These are phyloP conservation scores for Marasmarcha lunaedactyla DNA, from an alignment of 2,888 invertebrate genomes.

Conservation along the genomic window DNA sequence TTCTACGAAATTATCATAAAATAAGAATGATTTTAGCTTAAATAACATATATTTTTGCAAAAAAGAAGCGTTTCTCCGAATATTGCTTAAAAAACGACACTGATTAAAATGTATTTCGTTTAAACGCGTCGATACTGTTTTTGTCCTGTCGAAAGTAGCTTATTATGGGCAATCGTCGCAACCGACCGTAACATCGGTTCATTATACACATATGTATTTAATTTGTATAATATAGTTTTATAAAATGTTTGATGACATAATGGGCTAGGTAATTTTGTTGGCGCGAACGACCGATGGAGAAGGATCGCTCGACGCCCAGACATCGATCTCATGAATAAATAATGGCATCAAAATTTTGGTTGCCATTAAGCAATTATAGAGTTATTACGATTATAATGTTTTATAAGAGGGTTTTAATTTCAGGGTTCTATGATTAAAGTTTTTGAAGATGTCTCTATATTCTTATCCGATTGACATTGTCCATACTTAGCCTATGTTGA, in stretches of 20 bases:
- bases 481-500: too few relatives aligned
- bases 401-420: constrained; percentile 61
- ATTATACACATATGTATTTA: constrained; percentile 48
- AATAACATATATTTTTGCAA: not conserved
- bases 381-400: constrained; percentile 61
- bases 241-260: constrained; percentile 67
- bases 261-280: constrained; percentile 54
- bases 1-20: not conserved
- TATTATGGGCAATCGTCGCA: constrained; percentile 43
- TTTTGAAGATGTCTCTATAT: too few relatives aligned
- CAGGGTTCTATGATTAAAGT: too few relatives aligned
- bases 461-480: too few relatives aligned
- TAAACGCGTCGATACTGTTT: not conserved
- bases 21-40: not conserved
- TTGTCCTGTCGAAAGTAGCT: constrained; percentile 12
- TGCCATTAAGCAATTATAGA: constrained; percentile 64
- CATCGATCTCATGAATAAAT: constrained; percentile 58
- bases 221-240: constrained; percentile 55
- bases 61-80: not conserved
- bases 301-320: too few relatives aligned
- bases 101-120: too few relatives aligned
- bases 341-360: constrained; percentile 58
- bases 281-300: constrained; percentile 49
- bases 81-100: not conserved
- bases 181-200: constrained; percentile 13